phyloP scores from a whole-genome alignment of 2,888 invertebrate genomes.

The Dastarcus helophoroides region DNA sequence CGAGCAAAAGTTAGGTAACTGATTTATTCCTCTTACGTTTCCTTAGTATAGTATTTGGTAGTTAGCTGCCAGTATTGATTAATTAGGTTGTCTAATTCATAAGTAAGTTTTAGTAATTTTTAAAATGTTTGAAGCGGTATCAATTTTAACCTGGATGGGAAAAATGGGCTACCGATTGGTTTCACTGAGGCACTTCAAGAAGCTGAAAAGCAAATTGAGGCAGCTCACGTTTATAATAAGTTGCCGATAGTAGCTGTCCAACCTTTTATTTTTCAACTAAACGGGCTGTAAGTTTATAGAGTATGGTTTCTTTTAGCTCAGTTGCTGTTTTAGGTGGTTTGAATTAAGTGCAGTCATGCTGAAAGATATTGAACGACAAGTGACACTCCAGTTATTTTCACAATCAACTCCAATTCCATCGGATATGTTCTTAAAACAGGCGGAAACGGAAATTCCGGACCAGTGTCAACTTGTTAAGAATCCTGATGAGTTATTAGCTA shows the following conservation, averaged over 20 bases:
- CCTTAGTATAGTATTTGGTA: too few species aligned
- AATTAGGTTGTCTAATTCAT: neutral
- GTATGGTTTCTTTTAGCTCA: too few species aligned
- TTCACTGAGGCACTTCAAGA: conserved; percentile 63
- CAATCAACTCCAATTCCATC: conserved; percentile 6
- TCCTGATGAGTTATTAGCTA: too few species aligned
- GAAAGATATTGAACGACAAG: conserved; percentile 1
- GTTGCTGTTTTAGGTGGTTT: conserved; percentile 8
- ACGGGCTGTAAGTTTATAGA: conserved; percentile 41
- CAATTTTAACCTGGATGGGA: conserved; percentile 46
- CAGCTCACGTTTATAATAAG: conserved; percentile 47
- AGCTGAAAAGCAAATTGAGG: conserved; percentile 60
- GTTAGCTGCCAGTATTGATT: too few species aligned
- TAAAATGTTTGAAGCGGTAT: conserved; percentile 44
- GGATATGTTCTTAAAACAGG: conserved; percentile 1
- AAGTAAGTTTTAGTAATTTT: neutral
- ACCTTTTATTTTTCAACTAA: conserved; percentile 61
- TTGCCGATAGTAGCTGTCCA: conserved; percentile 64
- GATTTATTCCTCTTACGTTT: too few species aligned
- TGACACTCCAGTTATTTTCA: conserved; percentile 5
- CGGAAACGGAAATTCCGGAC: too few species aligned
- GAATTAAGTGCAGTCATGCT: conserved; percentile 6
- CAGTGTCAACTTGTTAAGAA: too few species aligned
- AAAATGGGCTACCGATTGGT: conserved; percentile 68
- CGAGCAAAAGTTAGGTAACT: too few species aligned